phyloP scores from a whole-genome alignment of 1,140 invertebrate species.

The Drosophila paulistorum region DNA sequence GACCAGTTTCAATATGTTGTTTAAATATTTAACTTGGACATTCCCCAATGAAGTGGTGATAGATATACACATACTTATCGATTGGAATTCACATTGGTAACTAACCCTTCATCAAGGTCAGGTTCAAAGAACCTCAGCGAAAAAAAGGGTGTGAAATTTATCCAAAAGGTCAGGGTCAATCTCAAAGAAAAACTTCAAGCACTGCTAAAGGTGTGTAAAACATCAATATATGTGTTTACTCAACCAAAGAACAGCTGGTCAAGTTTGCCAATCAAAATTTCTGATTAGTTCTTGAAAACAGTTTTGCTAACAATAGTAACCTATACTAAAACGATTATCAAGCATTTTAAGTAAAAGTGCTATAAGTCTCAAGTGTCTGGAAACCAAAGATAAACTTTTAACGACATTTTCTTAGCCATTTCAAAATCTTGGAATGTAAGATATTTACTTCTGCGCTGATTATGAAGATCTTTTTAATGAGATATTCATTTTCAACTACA shows the following conservation, averaged over 20 bases:
- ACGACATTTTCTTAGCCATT: not conserved
- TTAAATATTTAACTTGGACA: slow-evolving; percentile 18
- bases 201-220: not conserved
- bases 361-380: not conserved
- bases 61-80: slow-evolving; percentile 1
- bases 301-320: too few species aligned
- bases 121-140: slow-evolving; percentile 6
- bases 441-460: too few species aligned
- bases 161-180: not conserved
- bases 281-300: too few species aligned
- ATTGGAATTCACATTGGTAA: slow-evolving; percentile 4
- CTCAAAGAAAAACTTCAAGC: not conserved
- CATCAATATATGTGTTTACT: too few species aligned
- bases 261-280: too few species aligned
- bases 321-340: too few species aligned
- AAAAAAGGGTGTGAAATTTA: not conserved
- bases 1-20: slow-evolving; percentile 14
- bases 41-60: not conserved
- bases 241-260: too few species aligned
- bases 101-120: not conserved
- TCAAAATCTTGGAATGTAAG: not conserved
- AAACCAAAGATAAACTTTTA: not conserved
- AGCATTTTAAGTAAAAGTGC: too few species aligned
- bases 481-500: too few species aligned
- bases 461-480: too few species aligned